Base-by-base conservation (phyloP, 1,140 invertebrate species). In the Octopus bimaculoides region DNA sequence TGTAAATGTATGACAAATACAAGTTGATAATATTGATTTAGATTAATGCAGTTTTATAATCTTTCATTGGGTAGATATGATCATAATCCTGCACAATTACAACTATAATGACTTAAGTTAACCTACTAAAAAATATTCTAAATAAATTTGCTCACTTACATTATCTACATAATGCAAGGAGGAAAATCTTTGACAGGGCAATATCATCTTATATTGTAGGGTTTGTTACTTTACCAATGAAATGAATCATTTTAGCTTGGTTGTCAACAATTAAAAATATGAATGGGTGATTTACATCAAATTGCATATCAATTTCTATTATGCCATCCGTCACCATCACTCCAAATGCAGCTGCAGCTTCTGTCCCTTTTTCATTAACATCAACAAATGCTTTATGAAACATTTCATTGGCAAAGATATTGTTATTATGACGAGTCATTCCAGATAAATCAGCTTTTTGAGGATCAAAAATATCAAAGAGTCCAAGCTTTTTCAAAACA, bases 231-330 rank as follows among this genome's bases (percentile, higher is more conserved):
- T 84, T 83, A n/a, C 94, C 94, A 84, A 92, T 92, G 88, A 95
- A 95, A 5, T 95, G 87, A 56, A 93, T 91, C 9, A 91, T 88
- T 3, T 91, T 91, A 4, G 90, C 92, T 73, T 89, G 77, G 8
- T 91, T 91, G 83, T 95, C 93, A 79, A 92, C 90, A 17, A 96
- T 93, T 80, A 93, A 92, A 87, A 95, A 95, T 0, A 94, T 55
- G 85, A 95, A 95, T 4, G 94, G 94, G 81, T 92, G 92, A 85
- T 95, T 91, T 6, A 92, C 92, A 9, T 93, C 92, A 88, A 97
- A 97, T 12, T 74, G 14, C 71, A 54, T 55, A 5, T 77, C 52
- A 9, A 71, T 17, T 1, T 41, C 6, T 14, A 54, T 41, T 7
- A 54, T 69, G 6, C 41, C 10, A 0, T 53, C 4, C 4, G 74